Evolutionary conservation across 2,113 vertebrate species (phyloP).

Genomic region (Speoplatyrhinus poulsoni): DNA sequence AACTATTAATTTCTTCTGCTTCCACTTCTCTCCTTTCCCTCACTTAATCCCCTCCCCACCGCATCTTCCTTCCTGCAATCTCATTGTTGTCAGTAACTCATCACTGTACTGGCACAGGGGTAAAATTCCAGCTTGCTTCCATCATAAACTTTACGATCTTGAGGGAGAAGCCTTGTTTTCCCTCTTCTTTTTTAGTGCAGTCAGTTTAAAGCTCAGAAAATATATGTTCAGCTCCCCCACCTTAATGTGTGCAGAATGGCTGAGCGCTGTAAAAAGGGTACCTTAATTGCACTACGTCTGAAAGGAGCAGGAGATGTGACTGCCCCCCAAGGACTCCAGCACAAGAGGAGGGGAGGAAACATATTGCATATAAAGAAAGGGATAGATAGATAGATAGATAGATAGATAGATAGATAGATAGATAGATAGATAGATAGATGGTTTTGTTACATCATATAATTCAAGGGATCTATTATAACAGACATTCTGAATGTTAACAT

Average conservation of each 20-base stretch:
- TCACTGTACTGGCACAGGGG: conserved; percentile 39
- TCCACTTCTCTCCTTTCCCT: neutral
- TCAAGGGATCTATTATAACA: conserved; percentile 12
- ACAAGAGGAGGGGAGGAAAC: neutral
- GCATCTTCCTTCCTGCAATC: neutral
- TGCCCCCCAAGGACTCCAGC: conserved; percentile 50
- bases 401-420: conserved; percentile 15
- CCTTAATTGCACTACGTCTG: conserved; percentile 58
- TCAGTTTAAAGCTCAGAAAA: conserved; percentile 57
- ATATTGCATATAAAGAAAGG: neutral
- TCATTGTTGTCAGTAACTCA: conserved; percentile 32
- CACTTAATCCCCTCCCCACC: neutral
- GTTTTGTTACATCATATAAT: conserved; percentile 18
- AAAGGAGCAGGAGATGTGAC: conserved; percentile 42
- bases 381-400: neutral
- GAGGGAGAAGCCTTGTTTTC: conserved; percentile 12
- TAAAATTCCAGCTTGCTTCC: conserved; percentile 41
- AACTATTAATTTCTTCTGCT: conserved; percentile 2
- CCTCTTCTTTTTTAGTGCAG: conserved; percentile 44
- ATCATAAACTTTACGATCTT: conserved; percentile 50
- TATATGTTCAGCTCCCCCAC: conserved; percentile 47
- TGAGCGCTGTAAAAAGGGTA: conserved; percentile 55
- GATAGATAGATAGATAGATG: conserved; percentile 12
- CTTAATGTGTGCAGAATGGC: conserved; percentile 60
- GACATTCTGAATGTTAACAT: conserved; percentile 2